Evolutionary conservation across 2,888 invertebrate genomes (phyloP).

Genomic region (Mimachlamys varia): DNA sequence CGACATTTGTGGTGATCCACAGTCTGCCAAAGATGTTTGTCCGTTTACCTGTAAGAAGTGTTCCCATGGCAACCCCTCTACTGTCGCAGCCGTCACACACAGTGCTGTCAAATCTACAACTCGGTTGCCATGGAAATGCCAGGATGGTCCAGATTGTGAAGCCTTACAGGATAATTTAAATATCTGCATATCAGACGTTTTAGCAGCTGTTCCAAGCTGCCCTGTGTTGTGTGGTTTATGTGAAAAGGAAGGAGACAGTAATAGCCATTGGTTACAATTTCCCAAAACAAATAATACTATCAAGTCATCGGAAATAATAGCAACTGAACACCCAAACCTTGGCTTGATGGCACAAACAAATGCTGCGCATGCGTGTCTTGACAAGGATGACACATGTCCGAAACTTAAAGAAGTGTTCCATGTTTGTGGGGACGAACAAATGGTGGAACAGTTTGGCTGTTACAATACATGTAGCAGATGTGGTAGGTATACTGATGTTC

Average conservation of each 20-base stretch:
- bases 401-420: background rate
- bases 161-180: background rate
- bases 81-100: background rate
- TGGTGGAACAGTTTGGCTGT: slow-evolving; percentile 12
- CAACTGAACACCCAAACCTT: too few relatives aligned
- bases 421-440: background rate
- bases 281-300: background rate
- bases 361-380: background rate
- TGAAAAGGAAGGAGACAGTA: background rate
- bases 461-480: background rate
- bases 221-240: background rate
- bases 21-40: background rate
- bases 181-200: background rate
- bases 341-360: too few relatives aligned
- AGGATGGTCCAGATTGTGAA: background rate
- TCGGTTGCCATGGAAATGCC: background rate
- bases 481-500: background rate
- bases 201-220: background rate
- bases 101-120: background rate
- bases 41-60: background rate
- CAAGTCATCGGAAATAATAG: too few relatives aligned
- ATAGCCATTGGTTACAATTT: background rate
- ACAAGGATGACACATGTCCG: background rate
- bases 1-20: background rate
- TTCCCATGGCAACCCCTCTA: background rate